Conservation (phyloP, 2,888 invertebrate species). For the Phaonia tiefii region DNA sequence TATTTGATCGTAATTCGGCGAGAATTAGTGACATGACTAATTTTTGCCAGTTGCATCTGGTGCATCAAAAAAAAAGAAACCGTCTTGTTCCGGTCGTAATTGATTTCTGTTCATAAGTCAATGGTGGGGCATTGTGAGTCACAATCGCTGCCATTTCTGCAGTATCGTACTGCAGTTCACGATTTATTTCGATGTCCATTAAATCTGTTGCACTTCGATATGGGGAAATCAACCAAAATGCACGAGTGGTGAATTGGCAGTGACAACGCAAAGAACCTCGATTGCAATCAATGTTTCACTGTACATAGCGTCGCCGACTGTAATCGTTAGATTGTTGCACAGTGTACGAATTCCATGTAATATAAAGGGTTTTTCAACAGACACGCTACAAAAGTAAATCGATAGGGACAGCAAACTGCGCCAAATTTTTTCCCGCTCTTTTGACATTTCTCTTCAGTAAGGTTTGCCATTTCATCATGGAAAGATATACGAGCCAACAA, state of each 20-base stretch:
- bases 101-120: constrained; percentile 55
- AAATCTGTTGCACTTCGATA: constrained; percentile 66
- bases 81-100: constrained; percentile 63
- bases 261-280: constrained; percentile 71
- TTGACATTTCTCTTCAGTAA: no score
- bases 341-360: constrained; percentile 70
- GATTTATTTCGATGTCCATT: constrained; percentile 59
- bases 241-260: constrained; percentile 68
- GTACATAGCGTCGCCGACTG: constrained; percentile 68
- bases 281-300: constrained; percentile 72
- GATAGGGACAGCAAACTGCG: no score
- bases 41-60: constrained; percentile 54
- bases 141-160: constrained; percentile 49
- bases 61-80: no score
- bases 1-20: constrained; percentile 50
- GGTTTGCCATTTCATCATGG: no score
- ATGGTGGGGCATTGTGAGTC: constrained; percentile 57
- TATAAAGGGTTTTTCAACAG: no score
- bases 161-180: constrained; percentile 56
- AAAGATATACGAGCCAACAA: no score
- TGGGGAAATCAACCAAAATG: constrained; percentile 69
- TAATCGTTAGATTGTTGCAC: constrained; percentile 63
- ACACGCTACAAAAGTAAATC: no score
- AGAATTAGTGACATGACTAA: constrained; percentile 47
- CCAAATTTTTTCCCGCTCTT: no score